Conservation (phyloP, 2,888 invertebrate genomes). For the Salpingus planirostris region DNA sequence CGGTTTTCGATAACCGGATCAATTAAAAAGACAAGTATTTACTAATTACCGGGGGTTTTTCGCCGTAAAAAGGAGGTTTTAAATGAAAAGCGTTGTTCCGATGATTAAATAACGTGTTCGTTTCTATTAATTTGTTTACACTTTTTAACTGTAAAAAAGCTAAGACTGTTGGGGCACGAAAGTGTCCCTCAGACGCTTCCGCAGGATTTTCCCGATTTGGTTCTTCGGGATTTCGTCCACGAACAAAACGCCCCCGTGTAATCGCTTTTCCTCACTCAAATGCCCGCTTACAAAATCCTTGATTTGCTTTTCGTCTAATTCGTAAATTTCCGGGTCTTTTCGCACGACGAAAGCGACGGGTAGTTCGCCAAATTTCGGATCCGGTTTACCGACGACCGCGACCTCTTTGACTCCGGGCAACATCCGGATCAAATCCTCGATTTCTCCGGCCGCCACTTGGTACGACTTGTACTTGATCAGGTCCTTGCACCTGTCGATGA, state of each 20-base stretch:
- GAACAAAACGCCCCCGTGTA: conserved; percentile 67
- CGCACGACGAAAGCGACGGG: conserved; percentile 8
- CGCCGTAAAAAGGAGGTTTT: no score
- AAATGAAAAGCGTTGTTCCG: no score
- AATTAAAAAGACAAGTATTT: no score
- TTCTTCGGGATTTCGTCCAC: no score
- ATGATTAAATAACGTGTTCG: no score
- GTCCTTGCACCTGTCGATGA: conserved; percentile 44
- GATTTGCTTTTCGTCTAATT: conserved; percentile 6
- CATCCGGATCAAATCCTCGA: conserved; percentile 22
- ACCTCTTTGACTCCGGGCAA: conserved; percentile 26
- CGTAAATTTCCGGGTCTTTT: conserved; percentile 1
- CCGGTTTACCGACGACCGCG: conserved; percentile 23
- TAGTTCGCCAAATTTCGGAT: conserved; percentile 5
- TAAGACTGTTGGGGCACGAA: no score
- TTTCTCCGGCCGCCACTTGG: conserved; percentile 37
- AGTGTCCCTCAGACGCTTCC: no score
- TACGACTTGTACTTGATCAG: conserved; percentile 42
- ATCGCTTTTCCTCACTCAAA: conserved; percentile 61
- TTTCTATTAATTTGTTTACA: no score
- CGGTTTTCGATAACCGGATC: no score
- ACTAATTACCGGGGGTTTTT: no score
- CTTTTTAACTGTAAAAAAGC: no score
- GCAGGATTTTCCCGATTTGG: no score
- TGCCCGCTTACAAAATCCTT: conserved; percentile 25